Evolutionary conservation across 1,140 invertebrate genomes (phyloP), one percentile per base, ranked within the genome.

Genomic region (Drosophila varians): DNA sequence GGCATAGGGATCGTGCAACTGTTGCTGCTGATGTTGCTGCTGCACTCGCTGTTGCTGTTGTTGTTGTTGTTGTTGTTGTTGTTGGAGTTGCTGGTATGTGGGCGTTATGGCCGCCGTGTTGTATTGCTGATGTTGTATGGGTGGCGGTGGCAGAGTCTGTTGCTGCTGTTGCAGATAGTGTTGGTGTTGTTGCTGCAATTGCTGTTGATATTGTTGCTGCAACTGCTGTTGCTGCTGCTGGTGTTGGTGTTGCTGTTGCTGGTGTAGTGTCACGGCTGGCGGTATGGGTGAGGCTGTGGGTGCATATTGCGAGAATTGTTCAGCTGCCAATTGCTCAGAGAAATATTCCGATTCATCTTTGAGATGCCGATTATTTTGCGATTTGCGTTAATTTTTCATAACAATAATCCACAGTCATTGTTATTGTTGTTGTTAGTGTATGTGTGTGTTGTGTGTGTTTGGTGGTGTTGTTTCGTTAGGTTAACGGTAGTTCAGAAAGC

Each of bases 231-330:
- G 55, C 25, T 60, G 60, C 7, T 64, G 74, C 16, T 75, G 75
- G 16, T 68, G 34, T 8, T 38, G 36, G 0, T 31, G 28, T 31
- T 31, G 62, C 23, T 49, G 77, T 8, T 72, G 74, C 16, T 70
- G 72, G 36, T 80, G 62, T 34, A 66, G 74, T 34, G 46, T 19
- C 61, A 66, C 60, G 51, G 77, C 70, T 71, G 82, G 61, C 68
- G 83, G 72, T 80, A 89, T 76, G 49, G 79, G 84, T 68, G 84
- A 74, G 62, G 75, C 77, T 89, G 79, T 88, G 69, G 90, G 90
- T 77, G 90, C 84, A 90, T 91, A 91, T 83, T 91, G 90, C 77
- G 90, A 90, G 38, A 91, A 90, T 80, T 91, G 90, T 90, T 91
- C 90, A 74, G 90, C 90, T 65, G 90, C 90, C 84, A 91, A 83